Evolutionary conservation across 2,113 vertebrate species (phyloP), one percentile per base, ranked within the genome.

Genomic region (Larimichthys crocea): DNA sequence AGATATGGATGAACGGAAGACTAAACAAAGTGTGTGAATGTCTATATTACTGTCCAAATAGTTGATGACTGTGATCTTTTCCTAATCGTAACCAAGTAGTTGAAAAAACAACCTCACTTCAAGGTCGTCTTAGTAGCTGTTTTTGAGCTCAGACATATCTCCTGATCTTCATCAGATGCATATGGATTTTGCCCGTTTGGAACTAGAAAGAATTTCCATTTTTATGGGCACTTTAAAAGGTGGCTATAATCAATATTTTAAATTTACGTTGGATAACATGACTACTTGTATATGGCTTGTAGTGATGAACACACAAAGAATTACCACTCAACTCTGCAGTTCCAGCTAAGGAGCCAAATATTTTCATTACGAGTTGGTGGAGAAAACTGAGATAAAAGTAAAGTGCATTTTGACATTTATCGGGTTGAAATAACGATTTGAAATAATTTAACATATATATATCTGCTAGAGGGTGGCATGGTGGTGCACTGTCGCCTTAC

Each of bases 151-250:
- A 35, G 35, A 8, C 35, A 7, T 5, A 62, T 42, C 20, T 9
- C 48, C 55, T 76, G 66, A 29, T 42, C 44, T 60, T 53, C 46
- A 55, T 70, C n/a, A 46, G 48, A 40, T 9, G 35, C 31, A 67
- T 44, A 56, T 40, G 24, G 52, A 24, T 17, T 65, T 35, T 40
- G 2, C n/a, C 19, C 14, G 19, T 56, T 24, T 29, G 55, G n/a
- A 50, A 31, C 26, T 50, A 31, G 0, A 29, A 31, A 4, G 50
- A 10, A 35, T 15, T 19, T 31, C 11, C 8, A 46, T 61, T 61
- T 44, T 62, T 15, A 11, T 6, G 50, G 11, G 62, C 17, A n/a
- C 57, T 40, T 79, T 69, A 10, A 11, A 11, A 20, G 17, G 35
- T 52, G 31, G 22, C 20, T n/a, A 9, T 17, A 22, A 40, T 59